Percentiles rank a stretch among this genome's conserved stretches.
Evolutionary conservation across 2,888 invertebrate species (phyloP).

Genomic region (Bugulina stolonifera): DNA sequence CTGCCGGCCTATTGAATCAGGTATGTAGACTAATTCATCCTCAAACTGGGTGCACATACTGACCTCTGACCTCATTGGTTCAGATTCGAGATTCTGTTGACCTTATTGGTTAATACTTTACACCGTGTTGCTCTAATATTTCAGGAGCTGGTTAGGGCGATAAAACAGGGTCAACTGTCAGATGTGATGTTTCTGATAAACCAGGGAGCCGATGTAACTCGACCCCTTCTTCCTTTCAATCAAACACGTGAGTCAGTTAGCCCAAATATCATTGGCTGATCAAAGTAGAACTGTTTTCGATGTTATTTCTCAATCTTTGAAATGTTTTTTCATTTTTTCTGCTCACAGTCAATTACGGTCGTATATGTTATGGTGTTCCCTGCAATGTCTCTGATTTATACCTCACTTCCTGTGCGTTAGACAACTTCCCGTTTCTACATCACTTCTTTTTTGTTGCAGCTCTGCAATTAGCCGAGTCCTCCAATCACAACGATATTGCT

Average conservation of each 20-base stretch:
- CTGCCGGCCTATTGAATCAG: neutral
- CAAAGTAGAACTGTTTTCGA: no score
- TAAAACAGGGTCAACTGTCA: neutral
- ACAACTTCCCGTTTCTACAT: no score
- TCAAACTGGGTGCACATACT: no score
- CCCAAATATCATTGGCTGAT: no score
- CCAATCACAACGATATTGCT: neutral
- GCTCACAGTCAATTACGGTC: no score
- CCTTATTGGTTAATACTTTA: neutral
- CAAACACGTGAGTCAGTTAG: neutral
- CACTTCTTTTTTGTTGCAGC: constrained; percentile 12
- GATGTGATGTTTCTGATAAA: constrained; percentile 1
- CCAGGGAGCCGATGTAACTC: neutral
- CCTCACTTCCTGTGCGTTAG: no score
- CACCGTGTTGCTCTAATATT: neutral
- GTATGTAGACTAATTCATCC: no score
- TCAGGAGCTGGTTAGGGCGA: neutral
- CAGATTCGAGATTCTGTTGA: neutral
- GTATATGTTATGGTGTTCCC: no score
- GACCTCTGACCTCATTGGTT: neutral
- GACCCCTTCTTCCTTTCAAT: neutral
- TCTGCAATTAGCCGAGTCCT: constrained; percentile 16
- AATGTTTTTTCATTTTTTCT: no score
- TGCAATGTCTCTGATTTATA: no score
- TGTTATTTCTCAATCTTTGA: neutral